Evolutionary conservation across 2,888 invertebrate species (phyloP).

Genomic region (Ectropis crepuscularia): DNA sequence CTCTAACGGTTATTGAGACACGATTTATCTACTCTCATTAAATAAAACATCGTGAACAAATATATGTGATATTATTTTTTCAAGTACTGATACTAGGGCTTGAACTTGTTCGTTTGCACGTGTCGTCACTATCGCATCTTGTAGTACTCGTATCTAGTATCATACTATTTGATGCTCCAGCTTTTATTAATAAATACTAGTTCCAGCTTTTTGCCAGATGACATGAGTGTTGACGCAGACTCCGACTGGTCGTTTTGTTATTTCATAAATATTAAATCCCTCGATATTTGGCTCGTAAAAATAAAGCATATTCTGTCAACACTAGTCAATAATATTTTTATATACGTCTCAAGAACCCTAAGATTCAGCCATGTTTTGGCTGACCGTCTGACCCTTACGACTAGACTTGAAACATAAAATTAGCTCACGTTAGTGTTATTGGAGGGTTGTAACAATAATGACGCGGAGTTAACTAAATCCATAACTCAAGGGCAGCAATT

Average conservation of each 20-base stretch:
- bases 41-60: no score
- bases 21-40: no score
- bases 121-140: no score
- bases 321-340: conserved; percentile 23
- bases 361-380: conserved; percentile 5
- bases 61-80: no score
- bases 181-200: no score
- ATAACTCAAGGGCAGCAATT: not conserved
- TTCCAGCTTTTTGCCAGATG: no score
- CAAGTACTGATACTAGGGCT: no score
- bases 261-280: conserved; percentile 11
- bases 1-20: no score
- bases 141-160: no score
- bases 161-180: no score
- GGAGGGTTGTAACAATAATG: conserved; percentile 6
- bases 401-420: conserved; percentile 14
- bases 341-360: conserved; percentile 9
- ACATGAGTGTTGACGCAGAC: not conserved
- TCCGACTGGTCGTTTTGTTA: not conserved
- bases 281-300: not conserved
- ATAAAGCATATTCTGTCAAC: conserved; percentile 8
- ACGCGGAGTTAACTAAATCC: not conserved
- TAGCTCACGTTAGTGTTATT: conserved; percentile 9
- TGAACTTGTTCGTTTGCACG: no score
- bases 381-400: conserved; percentile 23